Evolutionary conservation across 2,888 invertebrate genomes (phyloP), one percentile per base, ranked within the genome.

Genomic region (Himalopsyche tibetana): DNA sequence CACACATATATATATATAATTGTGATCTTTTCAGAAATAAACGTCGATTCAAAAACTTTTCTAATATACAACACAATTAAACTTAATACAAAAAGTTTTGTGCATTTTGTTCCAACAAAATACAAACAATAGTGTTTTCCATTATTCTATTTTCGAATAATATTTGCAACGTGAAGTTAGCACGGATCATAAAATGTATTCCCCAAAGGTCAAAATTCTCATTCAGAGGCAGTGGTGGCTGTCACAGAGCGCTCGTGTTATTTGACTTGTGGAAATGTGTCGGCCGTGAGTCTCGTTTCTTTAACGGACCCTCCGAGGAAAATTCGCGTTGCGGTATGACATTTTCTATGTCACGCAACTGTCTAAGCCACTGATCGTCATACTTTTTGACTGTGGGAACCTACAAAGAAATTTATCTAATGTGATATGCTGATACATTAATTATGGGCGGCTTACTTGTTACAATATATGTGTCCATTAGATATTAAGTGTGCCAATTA

Each of bases 231-330:
- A 36, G 74, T 74, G 74, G 36, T 38, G 74, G 74, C 74, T 74
- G 74, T 74, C 74, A 74, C 74, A 74, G 36, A 74, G 38, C n/a
- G 38, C 36, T 74, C 74, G 74, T 38, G 36, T 74, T 74, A 74
- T 74, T 74, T 74, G 74, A 74, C 74, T 74, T 36, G 74, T 74
- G 74, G 38, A 74, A 36, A 74, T 74, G 74, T 74, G 74, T 74
- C 19, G 36, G 74, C 36, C 38, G 74, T 36, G 74, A 74, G 74
- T 15, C 74, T 74, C 15, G 19, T 19, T 63, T 63, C 19, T n/a
- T 63, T 74, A 28, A 36, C 28, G 36, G 36, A 74, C 74, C 74
- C 74, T 74, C 74, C 36, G 74, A 74, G 36, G 15, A 38, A 74
- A 74, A 36, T 74, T 74, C 74, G 74, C 74, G 38, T 12, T 74